These are phyloP conservation scores for Leucophenga maculata DNA, from an alignment of 2,888 invertebrate species.

Conservation along the genomic window DNA sequence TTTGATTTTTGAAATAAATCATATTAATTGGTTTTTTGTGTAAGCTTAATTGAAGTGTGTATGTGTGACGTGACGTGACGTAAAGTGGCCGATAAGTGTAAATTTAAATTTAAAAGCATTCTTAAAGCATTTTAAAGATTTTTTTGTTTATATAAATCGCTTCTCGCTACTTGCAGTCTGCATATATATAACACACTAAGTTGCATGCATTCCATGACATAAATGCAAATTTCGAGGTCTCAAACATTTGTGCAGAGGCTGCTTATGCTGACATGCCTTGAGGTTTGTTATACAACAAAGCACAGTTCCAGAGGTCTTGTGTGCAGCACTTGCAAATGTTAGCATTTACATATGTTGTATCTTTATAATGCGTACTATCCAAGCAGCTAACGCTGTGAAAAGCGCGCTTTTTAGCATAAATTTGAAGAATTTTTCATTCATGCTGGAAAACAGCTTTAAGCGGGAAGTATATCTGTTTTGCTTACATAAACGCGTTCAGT, in stretches of 20 bases:
- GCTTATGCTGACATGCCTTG: not conserved
- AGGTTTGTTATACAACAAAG: not conserved
- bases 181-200: too few species aligned
- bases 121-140: too few species aligned
- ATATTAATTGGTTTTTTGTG: slow-evolving; percentile 11
- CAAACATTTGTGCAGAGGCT: not conserved
- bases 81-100: too few species aligned
- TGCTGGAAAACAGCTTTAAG: too few species aligned
- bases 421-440: too few species aligned
- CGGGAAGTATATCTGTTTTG: too few species aligned
- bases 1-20: not conserved
- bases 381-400: too few species aligned
- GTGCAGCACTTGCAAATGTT: not conserved
- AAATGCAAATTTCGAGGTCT: not conserved
- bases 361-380: not conserved
- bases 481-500: too few species aligned
- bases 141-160: too few species aligned
- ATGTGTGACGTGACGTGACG: too few species aligned
- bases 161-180: too few species aligned
- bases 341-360: not conserved
- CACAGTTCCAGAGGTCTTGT: not conserved
- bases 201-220: not conserved
- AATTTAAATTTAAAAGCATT: not conserved
- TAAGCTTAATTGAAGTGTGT: not conserved
- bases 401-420: not conserved